Evolutionary conservation across 2,113 vertebrate species (phyloP).

Genomic region (Megaleporinus macrocephalus): DNA sequence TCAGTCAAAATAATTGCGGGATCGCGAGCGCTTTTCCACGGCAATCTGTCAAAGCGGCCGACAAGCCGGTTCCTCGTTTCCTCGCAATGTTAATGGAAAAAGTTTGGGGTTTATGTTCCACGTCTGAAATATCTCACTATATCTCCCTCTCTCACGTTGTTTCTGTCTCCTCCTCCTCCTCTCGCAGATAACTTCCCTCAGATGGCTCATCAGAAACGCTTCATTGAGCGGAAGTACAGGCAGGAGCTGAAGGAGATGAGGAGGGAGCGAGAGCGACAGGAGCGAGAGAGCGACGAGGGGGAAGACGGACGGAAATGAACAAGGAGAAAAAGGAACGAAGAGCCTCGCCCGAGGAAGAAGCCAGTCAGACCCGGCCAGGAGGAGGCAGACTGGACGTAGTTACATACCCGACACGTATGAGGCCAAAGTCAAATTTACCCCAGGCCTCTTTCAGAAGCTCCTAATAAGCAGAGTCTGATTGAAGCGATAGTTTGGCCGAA

Average conservation of each 20-base stretch:
- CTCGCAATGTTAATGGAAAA: constrained; percentile 20
- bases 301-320: constrained; percentile 81
- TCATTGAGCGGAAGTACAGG: constrained; percentile 99
- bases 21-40: background rate
- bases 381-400: background rate
- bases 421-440: background rate
- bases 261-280: constrained; percentile 93
- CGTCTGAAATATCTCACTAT: constrained; percentile 6
- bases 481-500: background rate
- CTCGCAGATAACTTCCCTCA: constrained; percentile 98
- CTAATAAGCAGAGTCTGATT: background rate
- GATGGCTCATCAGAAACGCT: constrained; percentile 99
- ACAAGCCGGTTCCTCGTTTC: background rate
- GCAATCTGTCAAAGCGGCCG: background rate
- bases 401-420: background rate
- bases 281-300: constrained; percentile 87
- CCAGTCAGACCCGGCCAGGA: background rate
- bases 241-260: constrained; percentile 99
- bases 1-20: constrained; percentile 11
- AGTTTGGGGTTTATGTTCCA: background rate
- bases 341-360: too few species aligned
- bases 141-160: constrained; percentile 11
- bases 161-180: background rate
- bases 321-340: background rate
- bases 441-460: background rate